Evolutionary conservation across 1,140 invertebrate genomes (phyloP), one percentile per base, ranked within the genome.

Genomic region (Diprion similis): DNA sequence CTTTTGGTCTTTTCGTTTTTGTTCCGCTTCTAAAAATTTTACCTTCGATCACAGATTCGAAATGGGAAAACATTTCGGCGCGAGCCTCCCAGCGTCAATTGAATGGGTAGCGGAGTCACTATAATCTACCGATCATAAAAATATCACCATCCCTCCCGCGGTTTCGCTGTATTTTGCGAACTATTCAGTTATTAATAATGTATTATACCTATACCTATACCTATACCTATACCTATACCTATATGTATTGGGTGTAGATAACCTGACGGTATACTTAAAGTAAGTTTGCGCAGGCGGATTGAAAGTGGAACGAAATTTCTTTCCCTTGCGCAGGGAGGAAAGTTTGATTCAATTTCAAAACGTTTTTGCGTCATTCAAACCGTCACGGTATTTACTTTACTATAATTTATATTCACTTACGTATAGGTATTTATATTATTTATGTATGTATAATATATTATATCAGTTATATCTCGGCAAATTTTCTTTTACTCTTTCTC

Each of bases 121-220:
- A 18, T 68, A 68, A 45, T 68, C 66, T 68, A 68, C 37, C 18
- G 17, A 19, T 47, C 69, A 70, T 70, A 70, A 70, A 70, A 70
- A 70, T 70, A 70, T 70, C 69, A 70, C 69, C 69, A 46, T 70
- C 46, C 46, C 69, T 70, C 46, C 69, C 13, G 17, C 59, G 19
- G 10, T 70, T 13, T 59, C 51, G 51, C 51, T 59, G 51, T 59
- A 59, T 59, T 59, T 59, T 59, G 51, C 11, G 51, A 59, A 59
- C 24, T 37, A 37, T 37, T 37, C 24, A 37, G 24, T 37, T 37
- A 37, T 37, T 59, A 59, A 59, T 59, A 15, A 59, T 59, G 11
- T 15, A 59, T 59, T 59, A 17, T 59, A 59, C 9, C 11, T 59
- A 59, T 59, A 2, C 24, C 24, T 37, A 37, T 37, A 37, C 24